Conservation (phyloP, 1,140 invertebrate species). For the Pinna nobilis region DNA sequence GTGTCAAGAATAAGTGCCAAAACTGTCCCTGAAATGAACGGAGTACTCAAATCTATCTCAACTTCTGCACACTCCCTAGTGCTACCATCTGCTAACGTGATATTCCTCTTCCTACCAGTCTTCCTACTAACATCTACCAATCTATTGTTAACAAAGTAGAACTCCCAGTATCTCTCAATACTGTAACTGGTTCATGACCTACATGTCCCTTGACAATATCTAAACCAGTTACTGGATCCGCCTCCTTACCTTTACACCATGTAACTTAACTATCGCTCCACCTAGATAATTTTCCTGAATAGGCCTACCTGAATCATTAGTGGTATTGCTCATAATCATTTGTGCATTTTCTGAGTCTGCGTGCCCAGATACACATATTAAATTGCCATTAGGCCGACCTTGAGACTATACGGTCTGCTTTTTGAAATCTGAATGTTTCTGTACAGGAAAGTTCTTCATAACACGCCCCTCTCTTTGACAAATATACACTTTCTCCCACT, state of each 20-base stretch:
- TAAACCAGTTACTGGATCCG: background rate
- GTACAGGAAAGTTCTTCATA: background rate
- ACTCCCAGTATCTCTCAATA: conserved; percentile 26
- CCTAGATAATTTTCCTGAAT: background rate
- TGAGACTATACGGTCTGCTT: background rate
- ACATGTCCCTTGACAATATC: conserved; percentile 13
- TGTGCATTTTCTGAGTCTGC: too few relatives aligned
- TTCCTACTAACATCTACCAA: background rate
- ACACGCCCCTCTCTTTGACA: background rate
- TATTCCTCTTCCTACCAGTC: background rate
- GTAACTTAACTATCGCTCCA: background rate
- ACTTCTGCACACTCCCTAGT: background rate
- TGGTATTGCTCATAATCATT: background rate
- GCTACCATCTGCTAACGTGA: background rate
- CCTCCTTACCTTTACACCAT: background rate
- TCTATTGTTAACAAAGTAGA: conserved; percentile 1
- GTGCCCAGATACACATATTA: too few relatives aligned
- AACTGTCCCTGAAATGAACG: conserved; percentile 2
- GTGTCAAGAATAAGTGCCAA: background rate
- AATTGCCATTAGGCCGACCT: too few relatives aligned
- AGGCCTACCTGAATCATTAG: background rate
- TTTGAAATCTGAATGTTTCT: too few relatives aligned
- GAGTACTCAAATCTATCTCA: background rate
- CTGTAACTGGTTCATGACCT: background rate
- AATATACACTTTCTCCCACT: background rate